Evolutionary conservation across 2,888 invertebrate genomes (phyloP).

Genomic region (Geophilus truncorum): DNA sequence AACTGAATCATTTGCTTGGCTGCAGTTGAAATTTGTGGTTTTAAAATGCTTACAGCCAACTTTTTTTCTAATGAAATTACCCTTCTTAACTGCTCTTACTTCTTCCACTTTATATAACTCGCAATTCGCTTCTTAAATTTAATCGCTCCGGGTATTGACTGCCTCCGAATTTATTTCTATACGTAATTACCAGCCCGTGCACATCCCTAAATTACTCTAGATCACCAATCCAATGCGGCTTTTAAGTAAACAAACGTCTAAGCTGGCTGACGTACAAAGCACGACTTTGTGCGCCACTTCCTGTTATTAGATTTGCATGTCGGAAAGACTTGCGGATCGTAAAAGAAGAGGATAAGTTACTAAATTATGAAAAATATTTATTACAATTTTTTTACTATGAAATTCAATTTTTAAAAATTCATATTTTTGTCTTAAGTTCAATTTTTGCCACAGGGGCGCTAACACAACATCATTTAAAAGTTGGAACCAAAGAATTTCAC

Average conservation of each 20-base stretch:
- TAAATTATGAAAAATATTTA: neutral
- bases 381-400: no score
- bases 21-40: constrained; percentile 10
- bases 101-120: neutral
- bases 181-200: neutral
- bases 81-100: neutral
- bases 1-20: constrained; percentile 10
- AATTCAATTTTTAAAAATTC: no score
- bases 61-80: neutral
- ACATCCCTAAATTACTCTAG: neutral
- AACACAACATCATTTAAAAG: no score
- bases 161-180: neutral
- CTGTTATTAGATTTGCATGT: neutral
- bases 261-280: neutral
- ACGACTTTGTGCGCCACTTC: neutral
- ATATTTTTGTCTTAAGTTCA: no score
- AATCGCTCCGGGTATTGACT: neutral
- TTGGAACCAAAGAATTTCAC: no score
- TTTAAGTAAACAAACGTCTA: neutral
- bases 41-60: constrained; percentile 5
- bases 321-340: no score
- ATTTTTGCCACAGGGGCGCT: no score
- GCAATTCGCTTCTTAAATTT: neutral
- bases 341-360: neutral
- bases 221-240: neutral